Percentiles rank a stretch among this genome's conserved stretches.
Evolutionary conservation across 2,888 invertebrate species (phyloP).

Genomic region (Drosophila basisetae): DNA sequence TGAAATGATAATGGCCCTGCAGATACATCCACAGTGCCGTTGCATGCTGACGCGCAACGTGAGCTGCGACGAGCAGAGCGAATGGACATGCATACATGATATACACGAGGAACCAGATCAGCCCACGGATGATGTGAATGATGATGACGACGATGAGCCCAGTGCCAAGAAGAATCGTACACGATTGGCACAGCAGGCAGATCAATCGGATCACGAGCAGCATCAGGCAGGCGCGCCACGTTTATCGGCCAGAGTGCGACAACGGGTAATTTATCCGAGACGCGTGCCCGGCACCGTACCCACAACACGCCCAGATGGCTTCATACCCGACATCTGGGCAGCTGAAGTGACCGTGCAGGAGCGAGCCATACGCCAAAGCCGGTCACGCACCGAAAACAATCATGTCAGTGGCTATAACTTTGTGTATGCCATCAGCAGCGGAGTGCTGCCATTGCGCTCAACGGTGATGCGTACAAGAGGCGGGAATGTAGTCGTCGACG

Average conservation of each 20-base stretch:
- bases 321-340: constrained; percentile 85
- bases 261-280: constrained; percentile 9
- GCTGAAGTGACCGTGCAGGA: constrained; percentile 85
- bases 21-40: constrained; percentile 88
- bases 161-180: constrained; percentile 51
- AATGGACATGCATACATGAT: constrained; percentile 98
- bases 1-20: constrained; percentile 94
- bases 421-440: constrained; percentile 85
- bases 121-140: constrained; percentile 82
- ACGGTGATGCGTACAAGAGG: not conserved
- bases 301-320: constrained; percentile 63
- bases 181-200: constrained; percentile 1
- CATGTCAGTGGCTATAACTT: constrained; percentile 83
- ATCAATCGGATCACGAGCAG: constrained; percentile 1
- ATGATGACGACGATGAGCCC: constrained; percentile 64
- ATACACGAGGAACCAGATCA: constrained; percentile 89
- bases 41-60: constrained; percentile 95
- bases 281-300: constrained; percentile 7
- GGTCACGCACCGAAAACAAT: constrained; percentile 75
- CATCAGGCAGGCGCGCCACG: constrained; percentile 1
- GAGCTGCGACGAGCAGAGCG: constrained; percentile 93
- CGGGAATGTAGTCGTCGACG: not conserved
- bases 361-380: constrained; percentile 82
- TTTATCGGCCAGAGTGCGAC: constrained; percentile 4
- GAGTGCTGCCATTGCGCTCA: constrained; percentile 77